Evolutionary conservation across 2,113 vertebrate genomes (phyloP), one percentile per base, ranked within the genome.

Genomic region (Callionymus lyra): DNA sequence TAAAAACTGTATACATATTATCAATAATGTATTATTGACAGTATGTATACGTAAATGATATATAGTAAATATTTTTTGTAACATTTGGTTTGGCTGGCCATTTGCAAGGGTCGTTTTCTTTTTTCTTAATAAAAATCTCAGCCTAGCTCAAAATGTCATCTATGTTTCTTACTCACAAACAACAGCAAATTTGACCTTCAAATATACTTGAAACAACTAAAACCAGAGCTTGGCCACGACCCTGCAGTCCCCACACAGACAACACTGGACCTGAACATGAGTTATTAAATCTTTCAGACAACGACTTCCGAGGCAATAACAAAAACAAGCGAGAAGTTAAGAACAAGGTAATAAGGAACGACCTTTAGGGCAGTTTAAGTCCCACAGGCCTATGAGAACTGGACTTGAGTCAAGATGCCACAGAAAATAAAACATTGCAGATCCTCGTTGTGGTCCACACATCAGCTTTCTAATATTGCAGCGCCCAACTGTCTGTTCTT

Each of bases 401-500:
- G 32, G 12, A 65, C 17, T 31, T 9, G 51, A 44, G 45, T 16
- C 10, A 16, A 13, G 15, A 50, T 8, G 8, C 4, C 21, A 27
- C 21, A 5, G 48, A 13, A 36, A 33, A 16, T 32, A 50, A 63
- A 50, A 63, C 47, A 14, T 32, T 48, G 47, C 39, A 56, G 55
- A 47, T 31, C 46, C 54, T 60, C 50, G 60, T 50, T 38, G 44
- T 43, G 19, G 21, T 32, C 38, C 40, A 35, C 27, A 34, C 34
- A 11, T 42, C 35, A 18, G 16, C 53, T 50, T 42, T 52, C 50
- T 43, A 44, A 37, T 42, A 53, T 16, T 54, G 14, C 21, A 15
- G 21, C 8, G 63, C 57, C 53, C 65, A 66, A 70, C 65, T 50
- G 68, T 63, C 68, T 75, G 47, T 65, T 79, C 71, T 59, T 65